Base-by-base conservation (phyloP, 2,113 vertebrate species). In the Glaucomys volans region DNA sequence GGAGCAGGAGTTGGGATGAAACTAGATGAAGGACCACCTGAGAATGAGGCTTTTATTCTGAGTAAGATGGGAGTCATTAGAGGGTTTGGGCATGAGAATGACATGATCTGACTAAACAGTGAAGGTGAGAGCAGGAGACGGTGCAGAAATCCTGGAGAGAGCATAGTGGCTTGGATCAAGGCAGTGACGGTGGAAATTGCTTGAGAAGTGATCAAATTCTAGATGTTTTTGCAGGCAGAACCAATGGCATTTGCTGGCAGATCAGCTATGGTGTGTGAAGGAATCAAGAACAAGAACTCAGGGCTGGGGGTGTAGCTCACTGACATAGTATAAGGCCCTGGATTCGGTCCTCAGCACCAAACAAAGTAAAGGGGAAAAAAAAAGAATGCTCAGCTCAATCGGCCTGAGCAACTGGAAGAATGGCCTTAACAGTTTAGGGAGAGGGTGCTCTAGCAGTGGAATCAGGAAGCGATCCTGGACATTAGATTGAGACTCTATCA, bases 141-240 rank as follows among this genome's bases (percentile, higher is more conserved):
- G 4, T 28, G 18, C 9, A 71, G 14, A 64, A 52, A 94, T 47
- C 76, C 47, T 92, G 54, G 62, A 87, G 37, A 76, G 37, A 76
- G n/a, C 64, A 22, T 2, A 3, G 37, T 32, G 14, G 32, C 52
- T 24, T 77, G 47, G 22, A 24, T 82, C 71, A 79, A 88, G 69
- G 32, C 54, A 54, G 47, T 74, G 8, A 11, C 2, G 13, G 26
- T 66, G 62, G 69, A 79, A 47, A 28, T 24, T 12, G 35, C 80
- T 74, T 94, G 64, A 80, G 83, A 72, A 91, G 66, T 87, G 82
- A 57, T 54, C 47, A 24, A 64, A 50, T 88, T 69, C 47, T 83
- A 80, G 52, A 14, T 37, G 17, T 92, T 95, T 75, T 72, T 72
- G 30, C 75, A 83, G 84, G 42, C 47, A 84, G 24, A 92, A 24